These are phyloP conservation scores for Barnardius zonarius DNA, from an alignment of 2,113 vertebrate species.

Conservation along the genomic window DNA sequence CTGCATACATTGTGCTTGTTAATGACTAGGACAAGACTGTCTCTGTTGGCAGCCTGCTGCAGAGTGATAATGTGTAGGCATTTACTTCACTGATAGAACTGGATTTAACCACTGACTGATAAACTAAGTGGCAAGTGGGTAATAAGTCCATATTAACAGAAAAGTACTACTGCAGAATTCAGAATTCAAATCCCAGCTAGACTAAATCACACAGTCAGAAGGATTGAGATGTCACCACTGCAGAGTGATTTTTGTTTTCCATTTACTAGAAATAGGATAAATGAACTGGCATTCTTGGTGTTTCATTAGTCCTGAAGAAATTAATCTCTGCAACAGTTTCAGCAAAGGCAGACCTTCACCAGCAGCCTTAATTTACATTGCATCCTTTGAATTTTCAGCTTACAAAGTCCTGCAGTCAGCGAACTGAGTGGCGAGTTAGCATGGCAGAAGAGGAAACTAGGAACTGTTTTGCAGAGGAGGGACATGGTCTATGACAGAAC, in stretches of 20 bases:
- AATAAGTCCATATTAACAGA: constrained; percentile 84
- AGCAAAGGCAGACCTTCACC: not conserved
- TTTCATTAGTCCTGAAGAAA: constrained; percentile 19
- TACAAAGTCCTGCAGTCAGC: not conserved
- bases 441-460: not conserved
- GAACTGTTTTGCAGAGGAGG: not conserved
- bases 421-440: not conserved
- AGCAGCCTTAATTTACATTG: not conserved
- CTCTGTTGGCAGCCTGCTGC: constrained; percentile 81
- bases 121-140: constrained; percentile 84
- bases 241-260: constrained; percentile 55
- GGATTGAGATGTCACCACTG: constrained; percentile 78
- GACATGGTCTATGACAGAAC: not conserved
- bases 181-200: constrained; percentile 78
- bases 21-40: constrained; percentile 82
- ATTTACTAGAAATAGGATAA: constrained; percentile 44
- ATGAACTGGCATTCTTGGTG: constrained; percentile 15
- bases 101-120: constrained; percentile 83
- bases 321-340: not conserved
- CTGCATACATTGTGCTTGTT: constrained; percentile 86
- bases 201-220: constrained; percentile 70
- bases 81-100: constrained; percentile 79
- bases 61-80: constrained; percentile 83
- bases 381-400: not conserved
- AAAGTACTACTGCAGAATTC: constrained; percentile 77